Base-by-base conservation (phyloP, 2,888 invertebrate species). In the Chrysopilus asiliformis region DNA sequence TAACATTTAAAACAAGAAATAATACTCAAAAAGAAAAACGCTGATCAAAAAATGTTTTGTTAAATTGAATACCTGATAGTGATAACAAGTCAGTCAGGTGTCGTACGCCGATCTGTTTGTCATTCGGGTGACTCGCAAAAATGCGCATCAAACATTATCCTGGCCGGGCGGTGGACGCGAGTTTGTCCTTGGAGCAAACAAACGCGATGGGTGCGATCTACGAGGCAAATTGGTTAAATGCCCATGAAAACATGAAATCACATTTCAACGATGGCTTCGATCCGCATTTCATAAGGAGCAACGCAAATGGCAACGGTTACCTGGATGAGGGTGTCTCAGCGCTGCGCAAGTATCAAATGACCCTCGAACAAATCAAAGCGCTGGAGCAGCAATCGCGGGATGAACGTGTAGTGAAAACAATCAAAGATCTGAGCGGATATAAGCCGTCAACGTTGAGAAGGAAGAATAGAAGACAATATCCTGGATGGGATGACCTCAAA, bases 81-180 rank as follows among this genome's bases (percentile, higher is more conserved):
- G n/a, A n/a, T n/a, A n/a, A n/a, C n/a, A n/a, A n/a, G n/a, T n/a
- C n/a, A n/a, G n/a, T n/a, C n/a, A n/a, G n/a, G n/a, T n/a, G n/a
- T n/a, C n/a, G n/a, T n/a, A n/a, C n/a, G n/a, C n/a, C n/a, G n/a
- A n/a, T n/a, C 14, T 4, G 9, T 7, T 13, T 29, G 24, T 24
- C 24, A 24, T 10, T n/a, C 9, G 9, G 9, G 24, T 10, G 9
- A 10, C 24, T 3, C 4, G 4, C 14, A 3, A 47, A 42, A 36
- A 85, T 86, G 85, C 83, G 82, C 70, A 80, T 85, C 46, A 79
- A 82, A 58, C 79, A 79, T 52, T 82, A 85, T 60, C 85, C 85
- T 28, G 85, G 85, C 46, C 80, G 81, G 64, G 85, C 79, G 45
- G 82, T 84, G 53, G 70, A 71, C 42, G 71, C 74, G 36, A 70